These are phyloP conservation scores for Crypturellus tataupa DNA, from an alignment of 2,797 vertebrate genomes.

Conservation along the genomic window DNA sequence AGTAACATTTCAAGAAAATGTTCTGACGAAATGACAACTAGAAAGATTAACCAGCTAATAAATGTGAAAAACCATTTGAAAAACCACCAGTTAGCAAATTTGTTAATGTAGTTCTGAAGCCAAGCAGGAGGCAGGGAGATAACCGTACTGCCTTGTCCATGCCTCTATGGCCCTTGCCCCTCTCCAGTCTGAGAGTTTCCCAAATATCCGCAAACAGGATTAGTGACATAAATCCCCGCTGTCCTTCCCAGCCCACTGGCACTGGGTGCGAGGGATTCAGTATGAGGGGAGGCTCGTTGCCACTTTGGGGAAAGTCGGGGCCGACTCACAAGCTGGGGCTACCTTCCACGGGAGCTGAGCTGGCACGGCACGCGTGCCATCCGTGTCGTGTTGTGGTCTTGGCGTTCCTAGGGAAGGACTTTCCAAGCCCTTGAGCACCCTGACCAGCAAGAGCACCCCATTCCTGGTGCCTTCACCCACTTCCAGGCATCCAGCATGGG, in stretches of 20 bases:
- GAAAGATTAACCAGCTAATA: neutral
- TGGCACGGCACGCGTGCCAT: no score
- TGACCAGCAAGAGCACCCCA: neutral
- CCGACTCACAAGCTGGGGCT: neutral
- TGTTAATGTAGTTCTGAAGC: neutral
- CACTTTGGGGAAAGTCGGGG: neutral
- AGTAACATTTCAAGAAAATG: conserved; percentile 19
- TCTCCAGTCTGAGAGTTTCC: neutral
- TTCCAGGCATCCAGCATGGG: no score
- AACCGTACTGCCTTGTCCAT: neutral
- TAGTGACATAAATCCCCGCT: neutral
- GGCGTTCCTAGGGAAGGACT: neutral
- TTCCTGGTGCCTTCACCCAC: neutral
- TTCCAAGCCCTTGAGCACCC: neutral
- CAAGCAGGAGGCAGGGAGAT: neutral
- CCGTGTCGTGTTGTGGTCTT: no score
- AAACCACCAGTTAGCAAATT: neutral
- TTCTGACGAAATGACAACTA: conserved; percentile 8
- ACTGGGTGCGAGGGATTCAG: neutral
- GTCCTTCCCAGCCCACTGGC: neutral
- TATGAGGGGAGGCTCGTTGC: neutral
- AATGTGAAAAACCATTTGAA: neutral
- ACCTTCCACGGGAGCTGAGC: no score
- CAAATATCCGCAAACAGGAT: neutral
- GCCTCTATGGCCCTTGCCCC: neutral